Evolutionary conservation across 2,113 vertebrate species (phyloP).

Genomic region (Anhinga rufa): DNA sequence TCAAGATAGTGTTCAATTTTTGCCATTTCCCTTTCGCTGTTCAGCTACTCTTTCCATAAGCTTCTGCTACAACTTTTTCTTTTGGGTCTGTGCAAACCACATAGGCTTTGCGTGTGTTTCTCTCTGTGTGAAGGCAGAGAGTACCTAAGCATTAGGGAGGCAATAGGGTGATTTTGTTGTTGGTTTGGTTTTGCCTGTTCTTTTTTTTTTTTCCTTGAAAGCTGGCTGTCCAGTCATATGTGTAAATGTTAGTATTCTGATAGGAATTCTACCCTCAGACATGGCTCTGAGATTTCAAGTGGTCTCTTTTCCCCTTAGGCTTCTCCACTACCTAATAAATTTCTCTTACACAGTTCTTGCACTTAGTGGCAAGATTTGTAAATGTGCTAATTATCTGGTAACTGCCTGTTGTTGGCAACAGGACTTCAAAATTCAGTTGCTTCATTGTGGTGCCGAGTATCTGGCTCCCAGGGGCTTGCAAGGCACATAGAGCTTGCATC

Average conservation of each 20-base stretch:
- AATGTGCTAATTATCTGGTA: not conserved
- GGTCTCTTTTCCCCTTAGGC: not conserved
- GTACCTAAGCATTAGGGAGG: not conserved
- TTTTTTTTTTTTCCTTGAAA: not conserved
- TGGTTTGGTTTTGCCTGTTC: not conserved
- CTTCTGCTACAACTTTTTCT: not conserved
- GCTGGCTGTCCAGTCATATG: accelerated
- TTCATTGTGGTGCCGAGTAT: not conserved
- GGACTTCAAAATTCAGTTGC: not conserved
- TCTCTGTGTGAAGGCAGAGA: not conserved
- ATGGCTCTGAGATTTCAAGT: not conserved
- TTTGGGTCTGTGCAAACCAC: not conserved
- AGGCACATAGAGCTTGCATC: not conserved
- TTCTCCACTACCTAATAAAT: not conserved
- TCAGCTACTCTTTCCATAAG: not conserved
- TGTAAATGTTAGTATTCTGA: not conserved
- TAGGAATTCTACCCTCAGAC: not conserved
- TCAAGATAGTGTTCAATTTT: not conserved
- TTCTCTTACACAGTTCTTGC: not conserved
- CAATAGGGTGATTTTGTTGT: not conserved
- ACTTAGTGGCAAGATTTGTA: not conserved
- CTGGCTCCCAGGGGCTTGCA: not conserved
- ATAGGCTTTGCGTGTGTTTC: accelerated
- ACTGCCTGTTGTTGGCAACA: accelerated
- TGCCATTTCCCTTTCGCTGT: not conserved